These are phyloP conservation scores for Hyles euphorbiae DNA, from an alignment of 1,140 invertebrate genomes.

Conservation along the genomic window DNA sequence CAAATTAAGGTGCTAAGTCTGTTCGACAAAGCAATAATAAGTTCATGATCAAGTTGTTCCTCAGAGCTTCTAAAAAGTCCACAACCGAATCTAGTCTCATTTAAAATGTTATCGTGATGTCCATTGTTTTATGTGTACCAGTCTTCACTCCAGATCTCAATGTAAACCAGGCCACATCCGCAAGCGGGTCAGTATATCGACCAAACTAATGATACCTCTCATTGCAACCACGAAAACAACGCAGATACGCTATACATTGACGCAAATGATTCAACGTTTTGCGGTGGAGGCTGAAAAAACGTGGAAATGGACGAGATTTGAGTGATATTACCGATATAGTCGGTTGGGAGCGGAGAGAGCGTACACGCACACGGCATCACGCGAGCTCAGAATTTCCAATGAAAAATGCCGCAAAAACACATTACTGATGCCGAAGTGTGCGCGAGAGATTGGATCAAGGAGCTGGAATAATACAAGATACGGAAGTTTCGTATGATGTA, in stretches of 20 bases:
- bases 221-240: constrained; percentile 3
- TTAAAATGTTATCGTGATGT: constrained; percentile 1
- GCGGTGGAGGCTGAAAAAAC: constrained; percentile 9
- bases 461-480: constrained; percentile 25
- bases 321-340: constrained; percentile 1
- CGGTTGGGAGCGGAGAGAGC: constrained; percentile 26
- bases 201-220: constrained; percentile 16
- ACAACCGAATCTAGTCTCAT: neutral
- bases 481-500: constrained; percentile 29
- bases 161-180: constrained; percentile 41
- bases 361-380: constrained; percentile 27
- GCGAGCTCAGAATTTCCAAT: constrained; percentile 54
- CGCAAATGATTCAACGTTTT: constrained; percentile 3
- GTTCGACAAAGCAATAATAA: neutral
- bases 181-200: constrained; percentile 35
- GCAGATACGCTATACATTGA: constrained; percentile 19
- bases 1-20: too few species aligned
- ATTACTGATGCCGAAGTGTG: constrained; percentile 10
- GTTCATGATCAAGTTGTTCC: neutral
- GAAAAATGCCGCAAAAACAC: constrained; percentile 43
- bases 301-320: constrained; percentile 19
- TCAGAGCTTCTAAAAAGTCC: neutral
- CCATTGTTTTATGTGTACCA: constrained; percentile 23
- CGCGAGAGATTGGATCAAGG: constrained; percentile 30
- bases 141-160: constrained; percentile 11